phyloP scores from a whole-genome alignment of 1,140 invertebrate species.

The Drosophila persimilis region DNA sequence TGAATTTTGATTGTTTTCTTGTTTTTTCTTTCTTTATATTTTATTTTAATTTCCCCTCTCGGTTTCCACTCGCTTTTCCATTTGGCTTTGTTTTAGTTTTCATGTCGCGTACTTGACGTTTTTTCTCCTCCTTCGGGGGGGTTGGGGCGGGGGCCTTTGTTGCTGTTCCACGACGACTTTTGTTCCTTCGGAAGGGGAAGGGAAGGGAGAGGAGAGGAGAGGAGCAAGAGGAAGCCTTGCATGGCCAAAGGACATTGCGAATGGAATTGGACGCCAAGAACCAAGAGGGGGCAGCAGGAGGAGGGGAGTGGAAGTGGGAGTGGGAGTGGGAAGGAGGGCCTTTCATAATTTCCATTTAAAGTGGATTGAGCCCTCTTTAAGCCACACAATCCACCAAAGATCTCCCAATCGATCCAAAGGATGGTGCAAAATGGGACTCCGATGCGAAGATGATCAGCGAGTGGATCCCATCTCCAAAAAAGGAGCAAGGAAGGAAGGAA shows the following conservation, averaged over 20 bases:
- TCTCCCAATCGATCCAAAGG: too few relatives aligned
- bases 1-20: slow-evolving; percentile 79
- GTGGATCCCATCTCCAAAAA: too few relatives aligned
- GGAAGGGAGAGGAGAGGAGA: neutral
- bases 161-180: slow-evolving; percentile 59
- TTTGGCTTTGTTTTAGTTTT: slow-evolving; percentile 78
- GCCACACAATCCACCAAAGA: too few relatives aligned
- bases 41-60: slow-evolving; percentile 50
- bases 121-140: slow-evolving; percentile 10
- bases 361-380: slow-evolving; percentile 10
- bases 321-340: slow-evolving; percentile 22
- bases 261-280: slow-evolving; percentile 24
- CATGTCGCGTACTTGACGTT: slow-evolving; percentile 73
- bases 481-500: too few relatives aligned
- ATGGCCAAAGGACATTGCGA: slow-evolving; percentile 70
- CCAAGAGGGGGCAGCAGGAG: neutral
- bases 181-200: neutral
- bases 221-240: slow-evolving; percentile 58
- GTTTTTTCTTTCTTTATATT: slow-evolving; percentile 27
- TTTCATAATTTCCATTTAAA: slow-evolving; percentile 70
- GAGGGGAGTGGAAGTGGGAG: slow-evolving; percentile 3
- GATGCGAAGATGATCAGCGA: too few relatives aligned
- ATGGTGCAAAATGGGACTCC: too few relatives aligned
- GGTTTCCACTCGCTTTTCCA: slow-evolving; percentile 46
- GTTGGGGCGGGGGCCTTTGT: slow-evolving; percentile 13